Evolutionary conservation across 2,113 vertebrate species (phyloP), one percentile per base, ranked within the genome.

Genomic region (Proterorhinus semilunaris): DNA sequence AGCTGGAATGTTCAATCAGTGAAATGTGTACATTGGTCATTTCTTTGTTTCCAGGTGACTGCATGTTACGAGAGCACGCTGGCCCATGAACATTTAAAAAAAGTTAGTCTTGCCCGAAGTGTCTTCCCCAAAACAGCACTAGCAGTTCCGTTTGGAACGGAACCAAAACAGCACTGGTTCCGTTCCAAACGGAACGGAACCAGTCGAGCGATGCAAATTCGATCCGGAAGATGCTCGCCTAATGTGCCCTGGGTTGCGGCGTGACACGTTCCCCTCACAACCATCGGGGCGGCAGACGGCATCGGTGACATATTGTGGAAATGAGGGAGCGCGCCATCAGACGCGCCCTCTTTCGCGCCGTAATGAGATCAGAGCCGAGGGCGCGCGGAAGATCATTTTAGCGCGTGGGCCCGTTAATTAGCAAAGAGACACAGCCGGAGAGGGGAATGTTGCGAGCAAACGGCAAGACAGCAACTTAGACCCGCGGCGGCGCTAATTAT

Each of bases 401-500:
- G 74, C 81, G 83, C 70, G 5, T 66, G 76, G 75, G 84, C 68
- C 76, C 83, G 84, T 82, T 92, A 91, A 91, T 90, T 89, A 86
- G 88, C 85, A 86, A 86, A 36, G 78, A 76, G 77, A 76, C 81
- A 86, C 78, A 82, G 84, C 85, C 72, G 76, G 53, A 78, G 80
- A 85, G 82, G 82, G 46, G 73, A 73, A 84, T 86, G 80, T 87
- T 83, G 72, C 83, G 74, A 43, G 76, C 85, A 75, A 79, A 81
- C 74, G 76, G 80, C 67, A 86, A 89, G 3, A 89, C 78, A 86
- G 79, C 80, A 75, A 84, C 78, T 87, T 81, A 86, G 83, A 88
- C 86, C 81, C 82, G 86, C 77, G 73, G 78, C 84, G 77, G 81
- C 74, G 77, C 84, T 89, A 90, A 91, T 92, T 87, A 88, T 87